Evolutionary conservation across 2,888 invertebrate genomes (phyloP), one percentile per base, ranked within the genome.

Genomic region (Trachelus tabidus): DNA sequence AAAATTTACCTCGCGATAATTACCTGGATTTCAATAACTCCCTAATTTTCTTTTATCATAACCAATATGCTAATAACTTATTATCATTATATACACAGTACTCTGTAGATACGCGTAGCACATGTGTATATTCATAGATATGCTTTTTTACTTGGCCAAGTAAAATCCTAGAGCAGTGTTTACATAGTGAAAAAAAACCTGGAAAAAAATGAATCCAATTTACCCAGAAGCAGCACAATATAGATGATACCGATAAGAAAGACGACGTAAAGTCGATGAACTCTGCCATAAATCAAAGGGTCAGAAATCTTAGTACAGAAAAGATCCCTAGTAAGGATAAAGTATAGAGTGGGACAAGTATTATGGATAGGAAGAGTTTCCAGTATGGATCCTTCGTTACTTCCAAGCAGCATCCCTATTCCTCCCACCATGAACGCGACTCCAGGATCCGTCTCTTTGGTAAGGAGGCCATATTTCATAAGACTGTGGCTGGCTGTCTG

Each of bases 381-480:
- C 73, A 73, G 75, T 75, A 77, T 77, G 75, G 79, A 80, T 79
- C 76, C 77, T 76, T 75, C 76, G 77, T 69, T 77, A 34, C 74
- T 76, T 56, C 74, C 76, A 74, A 76, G 75, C 75, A 75, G 37
- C 78, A 69, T 75, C 40, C 34, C 75, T 15, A 71, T 23, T 74
- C 73, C 82, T 83, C 74, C 79, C 79, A 77, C 76, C 78, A 75
- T 78, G 73, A 73, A 56, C 73, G 75, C 76, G 79, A 80, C 77
- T 76, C 80, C 78, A 15, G 80, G 83, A 83, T 83, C 88, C 86
- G 85, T 86, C 86, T 88, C 83, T 83, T 85, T 84, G 83, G 85
- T 88, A 89, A 90, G 90, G 90, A 90, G 90, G 89, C 91, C 90
- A 91, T 90, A 91, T 91, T 91, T 91, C 90, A 90, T 91, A 89